Base-by-base conservation (phyloP, 23 tunicate genomes). In the Trididemnum miniatum region DNA sequence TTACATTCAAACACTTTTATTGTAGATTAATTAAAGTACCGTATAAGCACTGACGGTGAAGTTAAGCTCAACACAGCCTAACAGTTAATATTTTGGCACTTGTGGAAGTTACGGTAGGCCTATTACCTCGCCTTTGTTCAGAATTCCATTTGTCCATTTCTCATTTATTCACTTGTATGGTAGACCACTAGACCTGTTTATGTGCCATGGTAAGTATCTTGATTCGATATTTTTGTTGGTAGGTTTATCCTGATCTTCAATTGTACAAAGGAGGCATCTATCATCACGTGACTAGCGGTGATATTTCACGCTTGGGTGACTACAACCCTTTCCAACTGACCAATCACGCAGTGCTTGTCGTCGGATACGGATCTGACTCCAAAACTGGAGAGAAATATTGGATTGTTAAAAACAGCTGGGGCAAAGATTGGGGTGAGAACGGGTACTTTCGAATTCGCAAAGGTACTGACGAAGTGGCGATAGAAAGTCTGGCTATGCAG, bases 401-500 rank as follows among this genome's bases (percentile, higher is more conserved):
- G 98, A 93, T 88, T 35, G 93, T 93, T 31, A 93, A 93, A 86
- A 93, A 93, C 76, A 88, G 93, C 76, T 93, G 98, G 98, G 98
- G 98, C 22, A 76, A 81, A 30, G 79, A 65, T 1, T 93, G 98
- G 98, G 98, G 98, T 35, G 98, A 93, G 50, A 80, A 88, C 34
- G 98, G 98, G 54, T 93, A 63, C 60, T 87, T 93, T 63, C 69
- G 89, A 32, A 93, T 93, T 73, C 62, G 87, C 9, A 52, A 89
- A 0, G 98, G 98, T 31, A 83, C 81, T n/a, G 98, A 93, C 71
- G 98, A 93, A 65, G 87, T 91, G 62, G 93, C 95, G 15, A 93
- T 93, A 27, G 92, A 88, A 38, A 87, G 92, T 51, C 36, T 93
- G 34, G 98, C 89, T 54, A 71, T 72, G 71, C 90, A 93, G 51